Evolutionary conservation across 2,797 vertebrate genomes (phyloP), one percentile per base, ranked within the genome.

Genomic region (Lagodon rhomboides): DNA sequence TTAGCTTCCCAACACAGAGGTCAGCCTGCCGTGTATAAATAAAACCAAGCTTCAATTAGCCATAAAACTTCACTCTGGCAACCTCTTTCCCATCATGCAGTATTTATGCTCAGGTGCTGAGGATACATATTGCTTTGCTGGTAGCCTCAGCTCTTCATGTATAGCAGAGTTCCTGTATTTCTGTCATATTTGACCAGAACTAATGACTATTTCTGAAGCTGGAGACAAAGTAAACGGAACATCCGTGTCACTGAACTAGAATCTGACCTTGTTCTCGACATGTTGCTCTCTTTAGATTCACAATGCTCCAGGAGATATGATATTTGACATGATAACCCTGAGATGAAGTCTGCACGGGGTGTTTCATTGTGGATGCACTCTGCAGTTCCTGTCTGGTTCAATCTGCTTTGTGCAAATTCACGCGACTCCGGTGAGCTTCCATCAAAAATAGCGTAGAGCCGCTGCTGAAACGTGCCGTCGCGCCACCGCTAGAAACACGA

Each of bases 231-330:
- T 23, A 23, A 67, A 49, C 30, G 17, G 16, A 54, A 62, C 47
- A 61, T 56, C 54, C 54, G 44, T 75, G 23, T n/a, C 22, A 67
- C 43, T 61, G 53, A 75, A 65, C 46, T 41, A 47, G 1, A 74
- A 72, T 23, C 11, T 65, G 75, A 77, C 73, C 65, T 73, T 76
- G 55, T 79, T 72, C 46, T 58, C 54, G 22, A 68, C 54, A 43
- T 41, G 20, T 62, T 66, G 54, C 47, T 55, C 47, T 68, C 38
- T 54, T 58, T 54, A 27, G 44, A 41, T 49, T 60, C 18, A 65
- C 60, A 38, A 50, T 25, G 50, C 47, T 55, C 2, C 11, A 50
- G 13, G 77, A 75, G 46, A 75, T 70, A 53, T 51, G 60, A 85
- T 54, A 77, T 79, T 27, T 20, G 34, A n/a, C 38, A 38, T 47